Conservation (phyloP, 2,888 invertebrate genomes). For the Drosophila quinaria region DNA sequence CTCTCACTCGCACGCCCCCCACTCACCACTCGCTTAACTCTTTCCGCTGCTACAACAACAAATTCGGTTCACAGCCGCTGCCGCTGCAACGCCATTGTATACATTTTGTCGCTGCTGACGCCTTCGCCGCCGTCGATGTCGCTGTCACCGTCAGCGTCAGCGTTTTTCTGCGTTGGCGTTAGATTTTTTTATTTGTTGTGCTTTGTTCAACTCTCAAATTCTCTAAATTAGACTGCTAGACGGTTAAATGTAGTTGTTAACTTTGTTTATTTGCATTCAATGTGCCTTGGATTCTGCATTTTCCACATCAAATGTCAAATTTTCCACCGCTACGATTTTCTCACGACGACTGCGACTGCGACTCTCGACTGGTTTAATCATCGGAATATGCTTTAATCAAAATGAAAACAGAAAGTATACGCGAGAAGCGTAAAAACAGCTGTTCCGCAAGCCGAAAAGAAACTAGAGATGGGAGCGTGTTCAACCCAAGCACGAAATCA, state of each 20-base stretch:
- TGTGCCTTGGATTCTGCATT: not conserved
- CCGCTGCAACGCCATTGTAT: slow-evolving; percentile 52
- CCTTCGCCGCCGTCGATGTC: slow-evolving; percentile 10
- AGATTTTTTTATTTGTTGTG: slow-evolving; percentile 8
- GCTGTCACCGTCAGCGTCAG: slow-evolving; percentile 7
- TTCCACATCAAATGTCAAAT: slow-evolving; percentile 13
- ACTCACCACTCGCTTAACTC: slow-evolving; percentile 5
- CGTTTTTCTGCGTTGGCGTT: slow-evolving; percentile 37
- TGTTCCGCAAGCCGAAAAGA: slow-evolving; percentile 55
- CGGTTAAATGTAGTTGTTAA: not conserved
- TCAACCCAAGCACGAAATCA: not conserved
- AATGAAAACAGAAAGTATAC: slow-evolving; percentile 78
- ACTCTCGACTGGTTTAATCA: slow-evolving; percentile 75
- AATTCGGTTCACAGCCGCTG: slow-evolving; percentile 33
- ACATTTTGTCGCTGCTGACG: slow-evolving; percentile 49
- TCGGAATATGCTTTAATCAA: slow-evolving; percentile 76
- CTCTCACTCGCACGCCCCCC: slow-evolving; percentile 2
- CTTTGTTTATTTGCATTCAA: slow-evolving; percentile 17
- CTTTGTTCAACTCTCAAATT: not conserved
- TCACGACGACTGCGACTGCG: slow-evolving; percentile 46
- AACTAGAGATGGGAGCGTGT: slow-evolving; percentile 51
- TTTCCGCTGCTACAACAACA: slow-evolving; percentile 9
- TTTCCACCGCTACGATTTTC: slow-evolving; percentile 47
- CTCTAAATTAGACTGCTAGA: not conserved
- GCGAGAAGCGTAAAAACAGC: slow-evolving; percentile 70